Evolutionary conservation across 2,113 vertebrate genomes (phyloP).

Genomic region (Asarcornis scutulata): DNA sequence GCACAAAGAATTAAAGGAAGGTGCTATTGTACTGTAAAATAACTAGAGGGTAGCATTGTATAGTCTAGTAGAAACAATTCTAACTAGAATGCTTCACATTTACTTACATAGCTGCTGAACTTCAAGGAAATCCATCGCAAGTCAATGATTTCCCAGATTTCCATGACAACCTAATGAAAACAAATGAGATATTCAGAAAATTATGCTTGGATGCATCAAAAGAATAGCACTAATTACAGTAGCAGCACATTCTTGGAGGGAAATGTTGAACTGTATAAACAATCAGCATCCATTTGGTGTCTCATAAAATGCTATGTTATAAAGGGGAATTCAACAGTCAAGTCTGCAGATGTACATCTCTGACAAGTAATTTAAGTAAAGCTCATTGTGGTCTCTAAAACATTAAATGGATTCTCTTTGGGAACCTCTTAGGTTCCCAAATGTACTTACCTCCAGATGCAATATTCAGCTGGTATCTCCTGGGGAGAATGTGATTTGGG

Average conservation of each 20-base stretch:
- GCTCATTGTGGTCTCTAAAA: not conserved
- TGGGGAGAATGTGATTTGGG: not conserved
- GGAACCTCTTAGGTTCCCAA: not conserved
- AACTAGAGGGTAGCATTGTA: slow-evolving; percentile 73
- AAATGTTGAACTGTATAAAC: not conserved
- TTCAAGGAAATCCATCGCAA: slow-evolving; percentile 34
- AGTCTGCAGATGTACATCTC: not conserved
- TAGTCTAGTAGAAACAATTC: slow-evolving; percentile 29
- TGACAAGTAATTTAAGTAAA: slow-evolving; percentile 2
- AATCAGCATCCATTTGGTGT: not conserved
- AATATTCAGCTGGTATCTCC: not conserved
- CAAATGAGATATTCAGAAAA: slow-evolving; percentile 12
- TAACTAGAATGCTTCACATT: not conserved
- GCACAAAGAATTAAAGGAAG: not conserved
- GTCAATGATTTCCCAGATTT: slow-evolving; percentile 10
- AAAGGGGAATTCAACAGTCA: not conserved
- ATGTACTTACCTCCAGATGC: not conserved
- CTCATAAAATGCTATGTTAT: not conserved
- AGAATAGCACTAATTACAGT: slow-evolving; percentile 21
- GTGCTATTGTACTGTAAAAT: slow-evolving; percentile 52
- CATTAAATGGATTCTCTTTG: not conserved
- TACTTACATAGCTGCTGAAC: not conserved
- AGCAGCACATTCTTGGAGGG: not conserved
- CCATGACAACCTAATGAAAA: slow-evolving; percentile 52
- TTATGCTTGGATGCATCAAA: not conserved